Percentiles rank a stretch among this genome's conserved stretches.
These are phyloP conservation scores for Megamerina dolium DNA, from an alignment of 2,888 invertebrate species.

Conservation along the genomic window DNA sequence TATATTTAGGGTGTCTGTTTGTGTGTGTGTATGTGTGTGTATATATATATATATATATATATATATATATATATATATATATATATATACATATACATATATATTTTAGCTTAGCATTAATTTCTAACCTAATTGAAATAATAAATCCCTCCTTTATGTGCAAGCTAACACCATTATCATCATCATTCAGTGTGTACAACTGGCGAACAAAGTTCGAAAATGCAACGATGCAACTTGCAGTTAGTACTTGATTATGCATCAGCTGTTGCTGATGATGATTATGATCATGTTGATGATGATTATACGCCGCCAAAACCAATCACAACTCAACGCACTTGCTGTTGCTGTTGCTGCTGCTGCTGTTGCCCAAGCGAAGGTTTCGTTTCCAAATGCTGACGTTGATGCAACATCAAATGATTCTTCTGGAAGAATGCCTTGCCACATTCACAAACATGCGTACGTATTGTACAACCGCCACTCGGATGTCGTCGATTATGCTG, in stretches of 20 bases:
- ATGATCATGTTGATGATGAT: constrained; percentile 36
- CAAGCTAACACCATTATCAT: no score
- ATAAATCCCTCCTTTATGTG: no score
- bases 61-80: background rate
- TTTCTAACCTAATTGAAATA: no score
- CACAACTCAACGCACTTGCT: no score
- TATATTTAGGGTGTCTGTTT: no score
- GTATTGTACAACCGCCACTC: constrained; percentile 71
- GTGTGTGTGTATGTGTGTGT: background rate
- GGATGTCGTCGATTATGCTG: constrained; percentile 76
- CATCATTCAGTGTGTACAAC: no score
- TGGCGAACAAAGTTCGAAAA: constrained; percentile 18
- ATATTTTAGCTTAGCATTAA: no score
- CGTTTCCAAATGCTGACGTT: constrained; percentile 63
- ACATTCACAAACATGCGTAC: constrained; percentile 76
- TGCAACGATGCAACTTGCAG: constrained; percentile 1
- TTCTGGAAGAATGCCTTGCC: constrained; percentile 83
- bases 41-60: background rate
- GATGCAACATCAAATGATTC: constrained; percentile 75
- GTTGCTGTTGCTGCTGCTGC: constrained; percentile 38
- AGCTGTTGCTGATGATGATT: constrained; percentile 42
- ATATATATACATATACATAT: background rate
- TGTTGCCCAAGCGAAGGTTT: constrained; percentile 47
- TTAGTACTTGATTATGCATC: constrained; percentile 33
- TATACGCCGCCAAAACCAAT: no score